phyloP scores from a whole-genome alignment of 2,888 invertebrate genomes.

The Charanyca ferruginea region DNA sequence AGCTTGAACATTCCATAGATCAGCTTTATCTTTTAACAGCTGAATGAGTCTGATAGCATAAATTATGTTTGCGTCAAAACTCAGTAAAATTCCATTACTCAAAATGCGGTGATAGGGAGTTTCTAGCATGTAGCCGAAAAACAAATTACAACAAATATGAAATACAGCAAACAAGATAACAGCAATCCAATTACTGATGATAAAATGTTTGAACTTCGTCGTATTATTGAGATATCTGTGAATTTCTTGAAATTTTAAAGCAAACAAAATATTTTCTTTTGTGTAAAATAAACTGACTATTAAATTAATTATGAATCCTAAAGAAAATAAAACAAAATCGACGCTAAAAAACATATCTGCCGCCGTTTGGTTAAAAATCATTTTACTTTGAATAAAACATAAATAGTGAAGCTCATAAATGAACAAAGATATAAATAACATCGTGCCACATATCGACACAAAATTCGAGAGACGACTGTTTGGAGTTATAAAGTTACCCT shows the following conservation, averaged over 20 bases:
- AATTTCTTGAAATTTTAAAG: slow-evolving; percentile 2
- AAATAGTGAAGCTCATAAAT: neutral
- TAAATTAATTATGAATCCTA: neutral
- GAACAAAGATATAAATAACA: neutral
- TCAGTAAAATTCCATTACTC: neutral
- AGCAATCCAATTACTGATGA: neutral
- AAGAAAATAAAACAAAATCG: neutral
- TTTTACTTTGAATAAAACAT: too few species aligned
- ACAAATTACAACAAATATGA: too few species aligned
- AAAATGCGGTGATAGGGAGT: neutral
- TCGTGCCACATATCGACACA: slow-evolving; percentile 12
- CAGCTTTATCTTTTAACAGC: slow-evolving; percentile 3
- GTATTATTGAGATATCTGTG: slow-evolving; percentile 1
- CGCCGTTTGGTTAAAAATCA: too few species aligned
- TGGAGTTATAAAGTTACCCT: neutral
- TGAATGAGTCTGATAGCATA: slow-evolving; percentile 1
- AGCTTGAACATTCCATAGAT: slow-evolving; percentile 16
- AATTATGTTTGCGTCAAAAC: slow-evolving; percentile 9
- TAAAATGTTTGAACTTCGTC: neutral
- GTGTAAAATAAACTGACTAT: neutral
- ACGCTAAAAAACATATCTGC: too few species aligned
- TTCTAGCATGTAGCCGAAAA: too few species aligned
- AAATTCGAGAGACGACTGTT: slow-evolving; percentile 11
- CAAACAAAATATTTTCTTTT: neutral
- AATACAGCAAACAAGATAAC: neutral